phyloP scores from a whole-genome alignment of 2,797 vertebrate species.

The Hylomyscus alleni region DNA sequence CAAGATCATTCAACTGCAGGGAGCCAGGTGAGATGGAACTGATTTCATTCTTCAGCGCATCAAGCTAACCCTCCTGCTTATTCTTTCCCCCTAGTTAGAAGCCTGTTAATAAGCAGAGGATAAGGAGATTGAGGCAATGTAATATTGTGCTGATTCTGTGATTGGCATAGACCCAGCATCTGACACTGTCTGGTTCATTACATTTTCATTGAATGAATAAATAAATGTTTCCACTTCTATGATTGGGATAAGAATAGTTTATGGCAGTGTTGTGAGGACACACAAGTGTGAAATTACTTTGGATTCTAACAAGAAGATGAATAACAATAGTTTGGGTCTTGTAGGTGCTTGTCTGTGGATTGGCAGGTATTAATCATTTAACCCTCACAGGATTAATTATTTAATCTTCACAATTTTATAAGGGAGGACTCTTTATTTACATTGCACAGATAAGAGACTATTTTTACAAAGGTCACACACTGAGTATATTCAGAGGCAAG shows the following conservation, averaged over 20 bases:
- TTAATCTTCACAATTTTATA: constrained; percentile 1
- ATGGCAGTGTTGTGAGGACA: constrained; percentile 10
- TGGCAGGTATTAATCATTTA: constrained; percentile 21
- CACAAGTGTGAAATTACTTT: constrained; percentile 45
- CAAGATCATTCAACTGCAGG: background rate
- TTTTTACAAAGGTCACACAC: background rate
- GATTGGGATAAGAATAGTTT: constrained; percentile 48
- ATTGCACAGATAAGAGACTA: constrained; percentile 38
- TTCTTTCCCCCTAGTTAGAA: background rate
- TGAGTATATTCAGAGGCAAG: constrained; percentile 12
- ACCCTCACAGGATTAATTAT: constrained; percentile 4
- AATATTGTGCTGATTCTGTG: constrained; percentile 13
- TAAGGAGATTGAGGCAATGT: background rate
- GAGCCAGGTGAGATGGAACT: background rate
- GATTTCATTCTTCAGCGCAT: background rate
- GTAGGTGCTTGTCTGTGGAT: background rate
- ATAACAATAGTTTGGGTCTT: constrained; percentile 10
- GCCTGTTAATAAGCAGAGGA: background rate
- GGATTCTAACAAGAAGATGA: constrained; percentile 63
- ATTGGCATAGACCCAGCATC: background rate
- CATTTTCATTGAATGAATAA: constrained; percentile 61
- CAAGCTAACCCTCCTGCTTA: background rate
- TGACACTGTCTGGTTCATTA: constrained; percentile 15
- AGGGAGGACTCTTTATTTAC: background rate
- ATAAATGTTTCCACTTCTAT: constrained; percentile 59